A percentile compares a stretch with the other conserved stretches of the same genome.
These are phyloP conservation scores for Cinara cedri DNA, from an alignment of 2,888 invertebrate species.

Conservation along the genomic window DNA sequence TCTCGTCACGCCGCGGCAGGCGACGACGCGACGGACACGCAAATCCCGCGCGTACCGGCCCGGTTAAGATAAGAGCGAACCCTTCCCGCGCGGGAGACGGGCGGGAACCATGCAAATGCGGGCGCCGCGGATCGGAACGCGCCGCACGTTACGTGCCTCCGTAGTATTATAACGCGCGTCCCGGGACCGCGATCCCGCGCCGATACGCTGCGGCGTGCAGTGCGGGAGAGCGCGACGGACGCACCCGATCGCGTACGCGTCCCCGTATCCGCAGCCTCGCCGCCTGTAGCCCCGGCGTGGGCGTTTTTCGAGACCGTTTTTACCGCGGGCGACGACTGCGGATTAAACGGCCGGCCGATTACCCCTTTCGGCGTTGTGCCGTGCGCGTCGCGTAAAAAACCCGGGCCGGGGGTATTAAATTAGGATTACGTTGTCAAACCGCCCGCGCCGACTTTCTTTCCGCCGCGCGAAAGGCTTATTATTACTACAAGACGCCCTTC, in stretches of 20 bases:
- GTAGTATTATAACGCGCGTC: background rate
- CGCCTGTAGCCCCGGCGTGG: too few relatives aligned
- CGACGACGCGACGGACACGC: constrained; percentile 29
- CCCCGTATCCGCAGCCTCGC: too few relatives aligned
- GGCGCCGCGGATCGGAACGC: too few relatives aligned
- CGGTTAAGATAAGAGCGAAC: constrained; percentile 52
- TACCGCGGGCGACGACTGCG: background rate
- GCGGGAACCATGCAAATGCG: constrained; percentile 45
- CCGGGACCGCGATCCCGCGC: background rate
- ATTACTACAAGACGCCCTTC: background rate
- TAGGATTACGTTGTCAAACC: constrained; percentile 44
- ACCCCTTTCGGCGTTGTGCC: constrained; percentile 14
- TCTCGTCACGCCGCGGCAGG: constrained; percentile 47
- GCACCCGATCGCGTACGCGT: too few relatives aligned
- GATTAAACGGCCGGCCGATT: constrained; percentile 17
- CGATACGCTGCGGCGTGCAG: background rate
- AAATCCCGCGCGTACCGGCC: constrained; percentile 50
- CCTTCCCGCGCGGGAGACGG: constrained; percentile 22
- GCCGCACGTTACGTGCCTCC: too few relatives aligned
- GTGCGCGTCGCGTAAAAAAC: constrained; percentile 4
- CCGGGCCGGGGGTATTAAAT: constrained; percentile 40
- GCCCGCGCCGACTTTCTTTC: background rate
- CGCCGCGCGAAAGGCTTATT: too few relatives aligned
- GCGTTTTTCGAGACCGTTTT: background rate
- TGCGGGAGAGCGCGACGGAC: too few relatives aligned